These are phyloP conservation scores for Crotalus helleri DNA, from an alignment of 2,113 vertebrate genomes.

Conservation along the genomic window DNA sequence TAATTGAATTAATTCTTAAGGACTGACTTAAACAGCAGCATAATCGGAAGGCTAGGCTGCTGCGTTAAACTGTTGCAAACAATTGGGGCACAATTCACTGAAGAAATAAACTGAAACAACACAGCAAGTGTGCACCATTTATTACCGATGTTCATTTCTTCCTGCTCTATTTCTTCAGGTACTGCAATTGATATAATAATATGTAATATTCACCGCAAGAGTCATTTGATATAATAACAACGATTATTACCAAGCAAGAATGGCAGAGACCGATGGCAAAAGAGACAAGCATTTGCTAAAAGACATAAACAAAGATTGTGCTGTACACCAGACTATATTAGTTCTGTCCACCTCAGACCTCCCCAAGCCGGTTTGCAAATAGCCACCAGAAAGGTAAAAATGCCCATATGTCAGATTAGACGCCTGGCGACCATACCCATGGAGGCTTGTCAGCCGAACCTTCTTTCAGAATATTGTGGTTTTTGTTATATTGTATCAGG, in stretches of 20 bases:
- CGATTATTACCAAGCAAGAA: background rate
- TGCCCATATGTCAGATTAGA: background rate
- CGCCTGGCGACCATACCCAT: background rate
- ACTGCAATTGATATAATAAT: background rate
- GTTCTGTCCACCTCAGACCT: background rate
- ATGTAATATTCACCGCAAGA: background rate
- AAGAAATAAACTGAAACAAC: background rate
- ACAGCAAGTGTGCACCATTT: background rate
- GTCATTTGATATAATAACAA: background rate
- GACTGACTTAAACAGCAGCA: background rate
- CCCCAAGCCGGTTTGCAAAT: background rate
- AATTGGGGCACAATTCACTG: background rate
- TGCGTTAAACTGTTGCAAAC: background rate
- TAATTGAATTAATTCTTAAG: background rate
- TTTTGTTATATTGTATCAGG: background rate
- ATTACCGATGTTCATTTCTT: background rate
- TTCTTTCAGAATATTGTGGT: background rate
- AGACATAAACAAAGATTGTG: background rate
- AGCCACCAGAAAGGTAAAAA: background rate
- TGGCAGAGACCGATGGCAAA: background rate
- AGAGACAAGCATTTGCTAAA: background rate
- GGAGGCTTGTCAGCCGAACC: background rate
- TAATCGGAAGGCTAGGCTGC: background rate
- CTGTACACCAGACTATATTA: background rate
- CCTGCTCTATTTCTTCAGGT: background rate